A percentile compares a stretch with the other conserved stretches of the same genome.
phyloP scores from a whole-genome alignment of 2,113 vertebrate species.

The Rhineura floridana region DNA sequence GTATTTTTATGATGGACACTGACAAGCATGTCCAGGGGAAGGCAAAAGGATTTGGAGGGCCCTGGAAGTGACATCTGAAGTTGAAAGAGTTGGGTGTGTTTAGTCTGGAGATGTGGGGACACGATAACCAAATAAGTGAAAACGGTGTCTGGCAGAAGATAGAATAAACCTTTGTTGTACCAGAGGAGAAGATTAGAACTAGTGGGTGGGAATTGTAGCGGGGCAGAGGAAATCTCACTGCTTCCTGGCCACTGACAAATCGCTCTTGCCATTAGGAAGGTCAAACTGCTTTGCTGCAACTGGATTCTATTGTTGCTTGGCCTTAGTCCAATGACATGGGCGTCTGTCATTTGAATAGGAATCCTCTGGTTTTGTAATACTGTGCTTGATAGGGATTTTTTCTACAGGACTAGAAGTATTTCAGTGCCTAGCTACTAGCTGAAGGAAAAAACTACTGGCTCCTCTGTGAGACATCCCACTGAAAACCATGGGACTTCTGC shows the following conservation, averaged over 20 bases:
- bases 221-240: too few species aligned
- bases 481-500: neutral
- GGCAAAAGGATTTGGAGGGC: too few species aligned
- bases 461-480: neutral
- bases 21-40: too few species aligned
- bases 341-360: neutral
- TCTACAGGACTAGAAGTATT: neutral
- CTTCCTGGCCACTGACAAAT: too few species aligned
- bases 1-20: too few species aligned
- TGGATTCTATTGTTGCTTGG: neutral
- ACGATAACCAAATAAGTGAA: too few species aligned
- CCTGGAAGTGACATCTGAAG: too few species aligned
- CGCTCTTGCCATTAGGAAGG: too few species aligned
- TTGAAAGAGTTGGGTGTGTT: neutral
- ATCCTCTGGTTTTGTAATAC: neutral
- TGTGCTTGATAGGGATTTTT: neutral
- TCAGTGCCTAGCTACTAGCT: neutral
- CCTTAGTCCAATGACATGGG: neutral
- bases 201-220: too few species aligned
- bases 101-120: neutral
- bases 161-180: too few species aligned
- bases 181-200: too few species aligned
- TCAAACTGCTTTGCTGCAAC: neutral
- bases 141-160: too few species aligned
- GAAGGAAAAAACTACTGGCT: neutral